Base-by-base conservation (phyloP, 2,797 vertebrate genomes). In the Lithobates pipiens region DNA sequence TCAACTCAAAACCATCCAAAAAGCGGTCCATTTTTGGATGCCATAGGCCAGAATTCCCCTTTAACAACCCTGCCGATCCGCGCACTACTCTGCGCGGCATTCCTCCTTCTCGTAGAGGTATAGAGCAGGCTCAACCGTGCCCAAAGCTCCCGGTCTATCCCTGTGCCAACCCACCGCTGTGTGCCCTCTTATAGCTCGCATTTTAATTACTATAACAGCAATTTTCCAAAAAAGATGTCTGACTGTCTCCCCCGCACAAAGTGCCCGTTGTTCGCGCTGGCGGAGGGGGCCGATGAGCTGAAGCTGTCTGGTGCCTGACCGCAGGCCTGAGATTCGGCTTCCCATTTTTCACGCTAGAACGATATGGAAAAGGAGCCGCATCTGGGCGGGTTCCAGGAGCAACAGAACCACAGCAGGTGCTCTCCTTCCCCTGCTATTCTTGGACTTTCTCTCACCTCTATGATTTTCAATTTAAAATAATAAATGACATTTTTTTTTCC, bases 351-450 rank as follows among this genome's bases (percentile, higher is more conserved):
- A 74, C 11, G 68, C 54, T 77, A 75, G 15, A 77, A 42, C 73
- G 69, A 86, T 83, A 83, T 54, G 75, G 85, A 86, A 83, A 83
- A 78, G 76, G 74, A 83, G 69, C 65, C 75, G 54, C 68, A 69
- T 78, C 85, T 83, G 85, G 85, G 75, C 36, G 10, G 7, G 23
- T 18, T 78, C 80, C 85, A 83, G 76, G 39, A 75, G 76, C 75
- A 86, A 86, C 69, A 86, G 5, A 54, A 73, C 44, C 85, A 1
- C 85, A 83, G 80, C 85, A 83, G 85, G 80, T 83, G 39, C 73
- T 83, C 80, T 50, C 42, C 75, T 74, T 57, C 34, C 34, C 39
- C 1, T 68, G 85, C 85, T 82, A 75, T 86, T 83, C 80, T 82
- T 73, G 75, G 70, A 86, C 69, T 76, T 78, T 86, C 77, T 18